Evolutionary conservation across 2,113 vertebrate species (phyloP).

Genomic region (Aleadryas rufinucha): DNA sequence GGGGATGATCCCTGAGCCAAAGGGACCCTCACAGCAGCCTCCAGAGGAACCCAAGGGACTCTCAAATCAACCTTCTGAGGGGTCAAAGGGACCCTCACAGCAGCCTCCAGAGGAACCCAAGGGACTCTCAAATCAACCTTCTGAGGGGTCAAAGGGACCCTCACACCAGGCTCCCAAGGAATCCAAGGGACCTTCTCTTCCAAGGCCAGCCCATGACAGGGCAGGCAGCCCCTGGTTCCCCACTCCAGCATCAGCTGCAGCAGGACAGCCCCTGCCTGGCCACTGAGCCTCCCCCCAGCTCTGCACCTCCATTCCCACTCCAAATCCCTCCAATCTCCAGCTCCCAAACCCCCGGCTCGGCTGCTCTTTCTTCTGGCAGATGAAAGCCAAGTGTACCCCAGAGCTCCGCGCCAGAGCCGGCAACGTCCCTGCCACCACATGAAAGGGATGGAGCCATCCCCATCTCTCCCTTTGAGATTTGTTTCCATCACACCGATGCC

Average conservation of each 20-base stretch:
- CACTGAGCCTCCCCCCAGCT: background rate
- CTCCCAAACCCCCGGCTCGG: background rate
- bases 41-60: background rate
- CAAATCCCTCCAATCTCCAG: background rate
- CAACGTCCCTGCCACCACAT: background rate
- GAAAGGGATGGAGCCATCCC: background rate
- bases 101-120: too few species aligned
- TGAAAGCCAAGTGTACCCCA: background rate
- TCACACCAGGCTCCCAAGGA: too few species aligned
- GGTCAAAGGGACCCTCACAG: background rate
- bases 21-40: background rate
- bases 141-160: background rate
- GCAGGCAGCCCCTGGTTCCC: background rate
- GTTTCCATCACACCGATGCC: background rate
- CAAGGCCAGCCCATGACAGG: background rate
- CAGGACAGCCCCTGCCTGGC: background rate
- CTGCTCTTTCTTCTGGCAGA: background rate
- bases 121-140: background rate
- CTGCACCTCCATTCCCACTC: background rate
- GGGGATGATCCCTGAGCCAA: background rate
- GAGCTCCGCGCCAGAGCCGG: background rate
- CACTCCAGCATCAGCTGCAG: background rate
- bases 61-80: accelerated
- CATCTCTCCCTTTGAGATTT: background rate
- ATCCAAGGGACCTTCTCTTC: background rate